phyloP scores from a whole-genome alignment of 2,888 invertebrate genomes.

The Zelleria hepariella region DNA sequence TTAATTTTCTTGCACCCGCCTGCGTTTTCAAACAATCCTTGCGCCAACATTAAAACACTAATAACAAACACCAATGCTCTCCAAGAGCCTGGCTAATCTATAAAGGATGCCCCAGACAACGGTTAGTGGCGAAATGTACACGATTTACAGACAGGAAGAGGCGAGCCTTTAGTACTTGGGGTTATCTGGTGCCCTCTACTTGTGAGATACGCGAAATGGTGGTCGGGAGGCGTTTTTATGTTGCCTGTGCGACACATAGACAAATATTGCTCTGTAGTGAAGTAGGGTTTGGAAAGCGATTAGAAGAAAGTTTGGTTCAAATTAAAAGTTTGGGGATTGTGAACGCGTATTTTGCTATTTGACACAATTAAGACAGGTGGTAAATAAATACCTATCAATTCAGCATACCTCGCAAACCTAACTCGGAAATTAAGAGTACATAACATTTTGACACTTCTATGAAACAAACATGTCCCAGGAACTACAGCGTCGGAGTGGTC shows the following conservation, averaged over 20 bases:
- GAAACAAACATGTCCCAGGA: no score
- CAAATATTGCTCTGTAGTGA: neutral
- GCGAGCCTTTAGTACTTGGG: neutral
- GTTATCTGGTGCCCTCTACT: constrained; percentile 1
- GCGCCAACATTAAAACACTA: neutral
- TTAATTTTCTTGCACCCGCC: no score
- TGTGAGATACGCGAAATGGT: neutral
- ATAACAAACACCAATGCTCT: neutral
- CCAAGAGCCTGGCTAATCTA: neutral
- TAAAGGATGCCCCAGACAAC: neutral
- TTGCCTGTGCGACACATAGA: neutral
- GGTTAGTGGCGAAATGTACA: neutral
- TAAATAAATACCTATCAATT: no score
- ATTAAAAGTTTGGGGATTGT: no score
- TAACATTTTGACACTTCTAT: no score
- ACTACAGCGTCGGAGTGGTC: no score
- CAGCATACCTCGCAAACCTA: no score
- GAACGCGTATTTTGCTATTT: no score
- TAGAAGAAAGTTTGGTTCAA: neutral
- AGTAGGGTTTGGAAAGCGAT: neutral
- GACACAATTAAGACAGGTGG: no score
- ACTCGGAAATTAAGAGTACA: no score
- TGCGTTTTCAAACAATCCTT: no score
- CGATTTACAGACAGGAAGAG: constrained; percentile 1
- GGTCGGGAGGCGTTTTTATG: neutral